A percentile compares a stretch with the other conserved stretches of the same genome.
Conservation (phyloP, 2,113 vertebrate species). For the Odontesthes bonariensis region DNA sequence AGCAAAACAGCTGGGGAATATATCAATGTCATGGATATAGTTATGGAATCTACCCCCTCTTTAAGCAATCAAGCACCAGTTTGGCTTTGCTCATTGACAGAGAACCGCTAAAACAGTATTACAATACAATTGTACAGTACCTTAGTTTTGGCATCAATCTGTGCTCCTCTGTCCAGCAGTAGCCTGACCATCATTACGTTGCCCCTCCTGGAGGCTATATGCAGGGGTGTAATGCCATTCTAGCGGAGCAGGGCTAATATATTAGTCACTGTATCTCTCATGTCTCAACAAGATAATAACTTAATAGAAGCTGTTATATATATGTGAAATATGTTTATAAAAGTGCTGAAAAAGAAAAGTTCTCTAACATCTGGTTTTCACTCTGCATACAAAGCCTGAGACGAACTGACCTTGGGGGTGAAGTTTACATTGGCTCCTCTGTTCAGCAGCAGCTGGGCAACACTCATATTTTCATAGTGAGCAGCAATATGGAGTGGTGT, state of each 20-base stretch:
- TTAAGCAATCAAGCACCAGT: no score
- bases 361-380: background rate
- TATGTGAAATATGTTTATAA: background rate
- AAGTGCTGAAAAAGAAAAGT: background rate
- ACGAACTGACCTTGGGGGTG: conserved; percentile 89
- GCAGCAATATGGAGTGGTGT: conserved; percentile 98
- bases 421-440: conserved; percentile 97
- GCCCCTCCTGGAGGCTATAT: conserved; percentile 95
- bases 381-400: background rate
- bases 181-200: conserved; percentile 98
- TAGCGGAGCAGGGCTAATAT: conserved; percentile 56
- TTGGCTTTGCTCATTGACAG: background rate
- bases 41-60: no score
- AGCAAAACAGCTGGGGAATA: background rate
- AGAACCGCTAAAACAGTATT: background rate
- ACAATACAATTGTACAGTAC: conserved; percentile 66
- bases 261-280: background rate
- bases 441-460: conserved; percentile 93
- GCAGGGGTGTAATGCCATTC: conserved; percentile 97
- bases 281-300: background rate
- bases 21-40: no score
- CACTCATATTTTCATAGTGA: conserved; percentile 97
- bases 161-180: conserved; percentile 94
- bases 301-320: background rate
- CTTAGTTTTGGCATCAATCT: conserved; percentile 97